A percentile compares a stretch with the other conserved stretches of the same genome.
Conservation (phyloP, 2,888 invertebrate species). For the Trisateles emortualis region DNA sequence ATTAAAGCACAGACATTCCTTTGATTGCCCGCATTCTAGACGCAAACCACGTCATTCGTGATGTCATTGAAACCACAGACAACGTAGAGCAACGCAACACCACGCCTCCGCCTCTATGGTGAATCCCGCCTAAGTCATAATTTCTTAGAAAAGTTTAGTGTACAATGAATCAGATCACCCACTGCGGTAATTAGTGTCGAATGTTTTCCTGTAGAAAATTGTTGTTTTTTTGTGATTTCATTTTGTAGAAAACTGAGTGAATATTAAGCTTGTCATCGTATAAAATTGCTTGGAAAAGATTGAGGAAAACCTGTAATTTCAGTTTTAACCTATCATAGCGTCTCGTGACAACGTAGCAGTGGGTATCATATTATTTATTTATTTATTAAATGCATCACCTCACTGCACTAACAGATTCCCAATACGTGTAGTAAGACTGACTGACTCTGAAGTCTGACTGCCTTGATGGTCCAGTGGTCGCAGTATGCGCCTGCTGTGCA, state of each 20-base stretch:
- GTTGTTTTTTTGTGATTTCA: neutral
- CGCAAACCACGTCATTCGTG: slow-evolving; percentile 11
- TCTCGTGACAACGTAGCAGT: too few species aligned
- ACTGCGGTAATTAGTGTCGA: neutral
- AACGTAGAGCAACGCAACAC: slow-evolving; percentile 4
- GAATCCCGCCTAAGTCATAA: slow-evolving; percentile 6
- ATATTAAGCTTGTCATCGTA: neutral
- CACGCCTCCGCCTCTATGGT: slow-evolving; percentile 8
- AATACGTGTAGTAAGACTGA: too few species aligned
- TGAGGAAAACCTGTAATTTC: neutral
- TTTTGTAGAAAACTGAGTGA: slow-evolving; percentile 2
- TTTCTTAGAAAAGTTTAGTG: slow-evolving; percentile 4
- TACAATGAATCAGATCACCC: slow-evolving; percentile 3
- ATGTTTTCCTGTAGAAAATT: neutral
- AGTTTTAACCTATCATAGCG: too few species aligned
- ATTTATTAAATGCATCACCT: too few species aligned
- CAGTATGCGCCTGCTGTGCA: too few species aligned
- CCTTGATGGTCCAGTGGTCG: too few species aligned
- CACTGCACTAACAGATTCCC: too few species aligned
- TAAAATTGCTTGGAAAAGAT: neutral
- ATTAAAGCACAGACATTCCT: slow-evolving; percentile 4
- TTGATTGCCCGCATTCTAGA: slow-evolving; percentile 10
- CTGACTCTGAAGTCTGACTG: too few species aligned
- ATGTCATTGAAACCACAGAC: slow-evolving; percentile 17
- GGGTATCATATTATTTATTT: too few species aligned